Conservation (phyloP, 1,140 invertebrate genomes). For the Platyscapa corneri region DNA sequence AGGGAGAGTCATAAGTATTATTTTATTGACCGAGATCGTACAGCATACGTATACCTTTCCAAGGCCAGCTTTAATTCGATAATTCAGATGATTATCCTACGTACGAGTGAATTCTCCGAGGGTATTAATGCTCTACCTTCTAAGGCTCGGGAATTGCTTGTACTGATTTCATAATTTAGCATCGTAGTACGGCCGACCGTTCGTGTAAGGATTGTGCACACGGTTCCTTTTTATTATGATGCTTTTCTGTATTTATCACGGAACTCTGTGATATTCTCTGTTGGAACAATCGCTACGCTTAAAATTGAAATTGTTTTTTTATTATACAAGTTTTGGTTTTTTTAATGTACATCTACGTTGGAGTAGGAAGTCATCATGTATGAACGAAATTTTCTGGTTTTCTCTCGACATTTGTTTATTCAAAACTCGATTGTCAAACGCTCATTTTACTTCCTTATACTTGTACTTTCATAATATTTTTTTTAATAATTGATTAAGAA, state of each 20-base stretch:
- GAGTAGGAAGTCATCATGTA: neutral
- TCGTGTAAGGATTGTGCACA: neutral
- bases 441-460: neutral
- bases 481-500: slow-evolving; percentile 13
- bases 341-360: neutral
- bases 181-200: too few species aligned
- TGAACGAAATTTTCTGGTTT: slow-evolving; percentile 4
- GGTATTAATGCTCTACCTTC: slow-evolving; percentile 9
- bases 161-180: slow-evolving; percentile 27
- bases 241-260: neutral
- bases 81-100: slow-evolving; percentile 39
- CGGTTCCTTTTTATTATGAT: slow-evolving; percentile 1
- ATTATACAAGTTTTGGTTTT: slow-evolving; percentile 1
- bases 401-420: slow-evolving; percentile 10
- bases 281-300: neutral
- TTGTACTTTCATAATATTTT: slow-evolving; percentile 11
- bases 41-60: neutral
- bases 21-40: slow-evolving; percentile 8
- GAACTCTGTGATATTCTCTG: neutral
- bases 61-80: slow-evolving; percentile 40
- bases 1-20: neutral
- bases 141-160: slow-evolving; percentile 13
- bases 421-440: neutral
- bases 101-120: neutral
- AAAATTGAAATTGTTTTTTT: slow-evolving; percentile 14